Base-by-base conservation (phyloP, 2,797 vertebrate species). In the Gymnodraco acuticeps region DNA sequence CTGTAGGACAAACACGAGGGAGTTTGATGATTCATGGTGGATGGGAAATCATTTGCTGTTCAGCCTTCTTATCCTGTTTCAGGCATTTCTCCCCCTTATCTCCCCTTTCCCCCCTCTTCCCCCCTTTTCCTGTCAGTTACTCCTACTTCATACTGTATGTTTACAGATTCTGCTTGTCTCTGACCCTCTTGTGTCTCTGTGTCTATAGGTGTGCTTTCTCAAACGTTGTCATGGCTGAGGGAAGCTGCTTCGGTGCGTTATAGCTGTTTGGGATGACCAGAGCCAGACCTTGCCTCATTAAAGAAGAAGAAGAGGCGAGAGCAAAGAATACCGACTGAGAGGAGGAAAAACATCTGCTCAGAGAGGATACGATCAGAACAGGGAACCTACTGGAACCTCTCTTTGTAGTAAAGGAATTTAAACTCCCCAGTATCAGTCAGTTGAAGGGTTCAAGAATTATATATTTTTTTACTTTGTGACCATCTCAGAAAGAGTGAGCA, bases 241-340 rank as follows among this genome's bases (percentile, higher is more conserved):
- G 88, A 70, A 93, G 90, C 88, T 87, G 87, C 78, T 90, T 92
- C 0, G 81, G 85, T 54, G 79, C 69, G 0, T 62, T 87, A 79
- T 92, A 82, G 77, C 77, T 51, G 50, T 62, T 75, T 71, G 61
- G 61, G 67, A 81, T 65, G 74, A 85, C 65, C 70, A 8, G 12
- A 70, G 51, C 38, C 3, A 15, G 55, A 72, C 54, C 27, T 80
- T 63, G 0, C 46, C 50, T 60, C n/a, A 56, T 27, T 67, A 59
- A 73, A 38, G 33, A 50, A 50, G 50, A 54, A 71, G 38, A 63
- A 78, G 46, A 67, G 31, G 47, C 33, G 17, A 56, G 65, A 55
- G 72, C 59, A 38, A 82, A 71, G 64, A 70, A 65, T 38, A 38
- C 8, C 64, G 75, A 71, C 50, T 55, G 64, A 79, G 76, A 71